Evolutionary conservation across 2,888 invertebrate species (phyloP).

Genomic region (Catocala sponsa): DNA sequence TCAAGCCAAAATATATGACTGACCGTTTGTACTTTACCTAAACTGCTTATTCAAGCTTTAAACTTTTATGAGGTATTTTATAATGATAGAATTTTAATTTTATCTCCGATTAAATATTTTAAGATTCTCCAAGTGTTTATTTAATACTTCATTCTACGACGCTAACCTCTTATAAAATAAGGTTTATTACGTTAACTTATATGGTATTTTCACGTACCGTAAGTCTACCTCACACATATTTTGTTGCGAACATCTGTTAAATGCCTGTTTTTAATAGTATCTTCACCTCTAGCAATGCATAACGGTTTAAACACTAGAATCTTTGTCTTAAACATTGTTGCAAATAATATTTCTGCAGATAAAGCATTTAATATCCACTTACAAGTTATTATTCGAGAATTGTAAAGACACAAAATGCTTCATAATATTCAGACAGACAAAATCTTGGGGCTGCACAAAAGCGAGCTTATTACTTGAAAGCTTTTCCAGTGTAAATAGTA

Average conservation of each 20-base stretch:
- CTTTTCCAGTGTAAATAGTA: conserved; percentile 45
- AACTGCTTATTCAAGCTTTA: no score
- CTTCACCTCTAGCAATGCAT: conserved; percentile 22
- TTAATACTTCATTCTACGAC: not conserved
- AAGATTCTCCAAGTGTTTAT: not conserved
- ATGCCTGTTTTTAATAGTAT: conserved; percentile 9
- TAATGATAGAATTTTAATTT: no score
- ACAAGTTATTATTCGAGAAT: conserved; percentile 10
- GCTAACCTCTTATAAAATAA: conserved; percentile 6
- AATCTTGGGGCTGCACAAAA: conserved; percentile 9
- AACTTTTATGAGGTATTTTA: no score
- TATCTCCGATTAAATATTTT: not conserved
- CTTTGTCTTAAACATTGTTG: conserved; percentile 19
- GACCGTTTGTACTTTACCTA: no score
- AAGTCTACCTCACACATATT: conserved; percentile 4
- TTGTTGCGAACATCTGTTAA: conserved; percentile 9
- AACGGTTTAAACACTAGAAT: conserved; percentile 10
- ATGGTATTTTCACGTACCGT: no score
- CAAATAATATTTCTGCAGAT: conserved; percentile 3
- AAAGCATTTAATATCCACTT: conserved; percentile 11
- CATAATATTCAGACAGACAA: conserved; percentile 4
- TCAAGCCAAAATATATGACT: no score
- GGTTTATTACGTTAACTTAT: conserved; percentile 9
- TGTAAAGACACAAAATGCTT: conserved; percentile 18
- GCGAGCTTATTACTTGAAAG: conserved; percentile 31